These are phyloP conservation scores for Protodeltote pygarga DNA, from an alignment of 2,888 invertebrate species.

Conservation along the genomic window DNA sequence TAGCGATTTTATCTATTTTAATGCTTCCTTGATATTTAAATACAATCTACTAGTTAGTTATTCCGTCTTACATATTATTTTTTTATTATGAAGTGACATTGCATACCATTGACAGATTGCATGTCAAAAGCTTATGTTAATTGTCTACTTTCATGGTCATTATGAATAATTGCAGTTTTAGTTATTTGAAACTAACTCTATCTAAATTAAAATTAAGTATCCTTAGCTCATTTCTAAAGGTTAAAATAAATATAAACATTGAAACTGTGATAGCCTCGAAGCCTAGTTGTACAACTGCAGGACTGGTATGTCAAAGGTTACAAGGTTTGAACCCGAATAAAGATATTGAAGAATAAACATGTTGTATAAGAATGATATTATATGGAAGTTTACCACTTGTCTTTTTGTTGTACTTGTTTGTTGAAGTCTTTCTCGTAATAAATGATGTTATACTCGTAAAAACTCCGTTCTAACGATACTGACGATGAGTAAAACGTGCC, in stretches of 20 bases:
- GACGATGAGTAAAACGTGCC: no score
- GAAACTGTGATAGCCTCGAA: no score
- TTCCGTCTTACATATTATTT: neutral
- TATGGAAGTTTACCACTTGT: no score
- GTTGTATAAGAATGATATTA: no score
- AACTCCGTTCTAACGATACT: no score
- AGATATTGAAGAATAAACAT: no score
- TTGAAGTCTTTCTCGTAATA: no score
- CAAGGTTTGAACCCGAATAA: no score
- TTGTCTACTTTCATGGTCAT: constrained; percentile 34
- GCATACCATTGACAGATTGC: constrained; percentile 22
- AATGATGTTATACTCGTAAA: no score
- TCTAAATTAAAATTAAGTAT: constrained; percentile 21
- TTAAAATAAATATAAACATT: constrained; percentile 20
- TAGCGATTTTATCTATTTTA: neutral
- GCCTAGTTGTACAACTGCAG: no score
- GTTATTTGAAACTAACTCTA: constrained; percentile 28
- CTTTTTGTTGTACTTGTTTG: no score
- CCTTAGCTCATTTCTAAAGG: constrained; percentile 13
- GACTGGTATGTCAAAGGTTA: no score
- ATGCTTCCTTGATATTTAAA: neutral
- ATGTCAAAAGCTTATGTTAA: constrained; percentile 28
- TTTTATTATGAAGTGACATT: constrained; percentile 13
- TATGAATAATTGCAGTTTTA: constrained; percentile 28
- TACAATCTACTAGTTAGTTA: neutral